A percentile compares a stretch with the other conserved stretches of the same genome.
Conservation (phyloP, 2,113 vertebrate species). For the Sebastes schlegelii region DNA sequence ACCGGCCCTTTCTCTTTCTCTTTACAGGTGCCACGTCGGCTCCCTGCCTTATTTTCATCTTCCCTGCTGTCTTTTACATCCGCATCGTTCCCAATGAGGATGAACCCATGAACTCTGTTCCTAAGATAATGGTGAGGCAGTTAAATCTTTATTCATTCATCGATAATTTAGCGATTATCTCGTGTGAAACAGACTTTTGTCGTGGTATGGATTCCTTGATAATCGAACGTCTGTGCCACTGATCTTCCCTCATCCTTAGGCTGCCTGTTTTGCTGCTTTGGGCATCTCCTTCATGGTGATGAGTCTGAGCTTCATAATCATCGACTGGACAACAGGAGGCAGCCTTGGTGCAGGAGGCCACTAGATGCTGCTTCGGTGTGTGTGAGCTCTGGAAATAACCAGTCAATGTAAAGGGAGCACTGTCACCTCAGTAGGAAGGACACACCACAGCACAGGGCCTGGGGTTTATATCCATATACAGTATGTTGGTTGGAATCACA, state of each 20-base stretch:
- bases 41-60: conserved; percentile 99
- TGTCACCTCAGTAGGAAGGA: conserved; percentile 44
- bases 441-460: conserved; percentile 24
- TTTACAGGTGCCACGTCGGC: conserved; percentile 95
- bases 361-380: conserved; percentile 79
- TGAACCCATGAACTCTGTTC: conserved; percentile 89
- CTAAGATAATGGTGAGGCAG: conserved; percentile 92
- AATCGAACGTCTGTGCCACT: background rate
- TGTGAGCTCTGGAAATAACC: conserved; percentile 16
- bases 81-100: conserved; percentile 95
- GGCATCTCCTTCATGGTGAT: conserved; percentile 96
- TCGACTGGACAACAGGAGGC: conserved; percentile 90
- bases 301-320: conserved; percentile 98
- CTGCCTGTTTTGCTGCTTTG: conserved; percentile 90
- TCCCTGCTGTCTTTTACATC: conserved; percentile 97
- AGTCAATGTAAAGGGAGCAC: conserved; percentile 44
- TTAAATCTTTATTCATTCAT: background rate
- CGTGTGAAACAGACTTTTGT: background rate
- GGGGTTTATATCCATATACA: conserved; percentile 24
- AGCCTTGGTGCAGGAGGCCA: conserved; percentile 87
- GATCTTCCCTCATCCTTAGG: conserved; percentile 77
- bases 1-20: conserved; percentile 5
- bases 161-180: background rate
- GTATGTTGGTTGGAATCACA: conserved; percentile 15
- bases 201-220: background rate